A percentile compares a stretch with the other conserved stretches of the same genome.
Conservation (phyloP, 2,888 invertebrate genomes). For the Archaeoteleia sp. region DNA sequence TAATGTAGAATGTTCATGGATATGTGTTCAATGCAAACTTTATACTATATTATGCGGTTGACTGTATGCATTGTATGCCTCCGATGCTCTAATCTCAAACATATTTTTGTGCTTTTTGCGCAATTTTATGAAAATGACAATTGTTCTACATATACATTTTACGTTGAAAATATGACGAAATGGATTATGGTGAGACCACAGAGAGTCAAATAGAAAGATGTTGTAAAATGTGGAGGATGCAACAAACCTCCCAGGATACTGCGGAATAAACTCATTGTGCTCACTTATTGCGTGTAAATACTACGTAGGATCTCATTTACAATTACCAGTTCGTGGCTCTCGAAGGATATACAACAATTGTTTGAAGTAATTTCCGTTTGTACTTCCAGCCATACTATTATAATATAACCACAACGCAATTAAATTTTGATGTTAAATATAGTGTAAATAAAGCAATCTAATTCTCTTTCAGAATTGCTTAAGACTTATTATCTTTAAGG, state of each 20-base stretch:
- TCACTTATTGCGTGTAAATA: slow-evolving; percentile 27
- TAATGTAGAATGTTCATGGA: slow-evolving; percentile 10
- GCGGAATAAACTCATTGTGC: slow-evolving; percentile 8
- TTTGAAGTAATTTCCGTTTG: slow-evolving; percentile 19
- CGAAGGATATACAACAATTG: slow-evolving; percentile 20
- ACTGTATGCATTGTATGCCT: slow-evolving; percentile 1
- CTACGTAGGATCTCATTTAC: slow-evolving; percentile 27
- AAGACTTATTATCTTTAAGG: too few relatives aligned
- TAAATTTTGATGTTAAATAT: background rate
- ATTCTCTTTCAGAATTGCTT: too few relatives aligned
- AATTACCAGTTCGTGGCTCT: slow-evolving; percentile 17
- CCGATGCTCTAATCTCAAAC: slow-evolving; percentile 22
- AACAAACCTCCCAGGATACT: slow-evolving; percentile 7
- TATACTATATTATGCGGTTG: slow-evolving; percentile 1
- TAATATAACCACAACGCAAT: background rate
- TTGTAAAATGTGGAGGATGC: slow-evolving; percentile 1
- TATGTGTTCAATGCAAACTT: slow-evolving; percentile 7
- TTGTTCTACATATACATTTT: slow-evolving; percentile 30
- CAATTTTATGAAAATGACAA: slow-evolving; percentile 20
- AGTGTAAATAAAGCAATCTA: too few relatives aligned
- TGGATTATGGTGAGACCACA: slow-evolving; percentile 16
- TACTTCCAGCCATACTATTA: background rate
- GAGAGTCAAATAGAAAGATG: slow-evolving; percentile 1
- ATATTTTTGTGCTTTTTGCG: slow-evolving; percentile 8
- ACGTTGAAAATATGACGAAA: slow-evolving; percentile 15